phyloP scores from a whole-genome alignment of 2,113 vertebrate species.

The Leucosticte australis region DNA sequence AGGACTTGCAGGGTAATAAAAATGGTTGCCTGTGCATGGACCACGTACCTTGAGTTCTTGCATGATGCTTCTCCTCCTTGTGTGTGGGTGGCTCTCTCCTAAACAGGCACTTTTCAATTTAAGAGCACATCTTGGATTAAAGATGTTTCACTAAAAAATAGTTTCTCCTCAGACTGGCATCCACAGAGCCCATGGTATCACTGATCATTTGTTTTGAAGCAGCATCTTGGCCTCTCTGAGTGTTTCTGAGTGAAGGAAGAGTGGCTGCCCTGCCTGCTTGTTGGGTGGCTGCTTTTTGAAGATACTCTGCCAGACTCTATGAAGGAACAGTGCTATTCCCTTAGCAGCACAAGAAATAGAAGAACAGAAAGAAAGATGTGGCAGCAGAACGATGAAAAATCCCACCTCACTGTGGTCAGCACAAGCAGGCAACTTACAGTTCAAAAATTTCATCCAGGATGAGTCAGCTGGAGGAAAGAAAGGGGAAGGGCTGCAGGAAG shows the following conservation, averaged over 20 bases:
- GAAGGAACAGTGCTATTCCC: background rate
- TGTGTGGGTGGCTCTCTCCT: background rate
- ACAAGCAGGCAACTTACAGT: background rate
- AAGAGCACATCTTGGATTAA: background rate
- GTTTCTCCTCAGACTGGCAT: background rate
- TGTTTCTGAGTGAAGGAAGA: background rate
- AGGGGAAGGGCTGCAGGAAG: background rate
- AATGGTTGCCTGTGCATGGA: background rate
- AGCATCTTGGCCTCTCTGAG: background rate
- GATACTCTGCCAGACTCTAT: background rate
- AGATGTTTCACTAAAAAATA: background rate
- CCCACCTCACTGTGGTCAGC: background rate
- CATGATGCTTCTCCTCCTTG: background rate
- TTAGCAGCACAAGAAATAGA: background rate
- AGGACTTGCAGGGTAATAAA: background rate
- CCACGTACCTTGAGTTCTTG: background rate
- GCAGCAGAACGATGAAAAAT: background rate
- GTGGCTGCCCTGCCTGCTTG: background rate
- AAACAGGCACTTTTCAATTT: background rate
- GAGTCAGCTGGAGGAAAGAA: background rate
- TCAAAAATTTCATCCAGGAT: background rate
- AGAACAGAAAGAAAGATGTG: background rate
- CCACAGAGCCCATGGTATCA: fast-evolving
- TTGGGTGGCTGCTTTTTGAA: background rate
- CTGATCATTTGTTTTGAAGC: background rate